Evolutionary conservation across 2,888 invertebrate species (phyloP), one percentile per base, ranked within the genome.

Genomic region (Apamea crenata): DNA sequence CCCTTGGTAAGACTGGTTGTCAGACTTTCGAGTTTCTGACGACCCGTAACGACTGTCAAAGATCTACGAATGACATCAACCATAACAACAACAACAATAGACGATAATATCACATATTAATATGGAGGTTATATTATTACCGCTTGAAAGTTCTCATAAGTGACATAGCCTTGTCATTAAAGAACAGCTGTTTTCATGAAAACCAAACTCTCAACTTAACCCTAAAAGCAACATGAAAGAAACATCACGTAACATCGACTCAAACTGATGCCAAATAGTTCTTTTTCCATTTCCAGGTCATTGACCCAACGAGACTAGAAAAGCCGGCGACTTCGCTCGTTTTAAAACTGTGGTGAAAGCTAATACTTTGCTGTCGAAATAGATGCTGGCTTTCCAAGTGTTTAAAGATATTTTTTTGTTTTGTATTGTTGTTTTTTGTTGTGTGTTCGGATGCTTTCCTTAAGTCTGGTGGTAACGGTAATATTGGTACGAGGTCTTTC

Each of bases 231-330:
- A 92, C 91, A 91, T 93, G 90, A 93, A 93, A 93, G 92, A 89
- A 90, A 90, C 88, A 88, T 90, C 91, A 87, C 88, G 91, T 91
- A 89, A 89, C 89, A 77, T 79, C 87, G 84, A 80, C 83, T 80
- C 88, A 88, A 88, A 88, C 91, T 87, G 92, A 89, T 93, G 93
- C 94, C 93, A 94, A 93, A 91, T 91, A 87, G 88, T 91, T 93
- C 89, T 91, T 89, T 91, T 90, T 90, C 88, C 87, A 88, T 88
- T 91, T 90, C 84, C 87, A 91, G 91, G 91, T 91, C 93, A 86
- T 72, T 89, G 92, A 93, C 88, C 91, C 79, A 86, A 67, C 74
- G 89, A 90, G 86, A 91, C 89, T 89, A 90, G 92, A 87, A 88
- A 90, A 91, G 91, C 91, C 92, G 86, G 78, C 85, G 89, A 87